phyloP scores from a whole-genome alignment of 1,140 invertebrate species.

The Pectinophora gossypiella region DNA sequence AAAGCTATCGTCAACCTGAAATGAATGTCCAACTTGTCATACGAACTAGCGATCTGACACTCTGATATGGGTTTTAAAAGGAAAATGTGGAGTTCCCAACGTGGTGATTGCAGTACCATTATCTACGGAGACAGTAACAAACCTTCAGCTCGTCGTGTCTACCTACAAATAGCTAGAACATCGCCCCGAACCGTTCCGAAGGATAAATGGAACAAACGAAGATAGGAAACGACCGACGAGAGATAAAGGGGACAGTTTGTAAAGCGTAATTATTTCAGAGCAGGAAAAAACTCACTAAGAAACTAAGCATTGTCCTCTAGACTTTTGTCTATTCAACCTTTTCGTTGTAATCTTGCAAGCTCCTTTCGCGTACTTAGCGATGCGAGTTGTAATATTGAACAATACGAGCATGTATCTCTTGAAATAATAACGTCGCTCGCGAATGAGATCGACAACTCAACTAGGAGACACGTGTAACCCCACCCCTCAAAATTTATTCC shows the following conservation, averaged over 20 bases:
- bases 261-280: constrained; percentile 47
- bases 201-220: constrained; percentile 39
- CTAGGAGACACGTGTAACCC: constrained; percentile 43
- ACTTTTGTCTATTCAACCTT: constrained; percentile 11
- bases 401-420: background rate
- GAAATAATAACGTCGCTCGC: constrained; percentile 1
- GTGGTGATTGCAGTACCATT: background rate
- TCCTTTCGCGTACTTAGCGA: background rate
- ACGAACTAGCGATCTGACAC: too few relatives aligned
- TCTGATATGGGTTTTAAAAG: too few relatives aligned
- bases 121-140: background rate
- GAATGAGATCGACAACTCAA: constrained; percentile 57
- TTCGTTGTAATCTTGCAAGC: constrained; percentile 13
- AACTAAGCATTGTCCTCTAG: constrained; percentile 13
- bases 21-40: too few relatives aligned
- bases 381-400: background rate
- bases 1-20: too few relatives aligned
- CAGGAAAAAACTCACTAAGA: constrained; percentile 18
- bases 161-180: background rate
- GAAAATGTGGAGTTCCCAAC: background rate
- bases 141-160: background rate
- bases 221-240: constrained; percentile 28
- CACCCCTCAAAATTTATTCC: constrained; percentile 66
- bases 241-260: constrained; percentile 43
- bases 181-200: constrained; percentile 7